A percentile compares a stretch with the other conserved stretches of the same genome.
These are phyloP conservation scores for Syngnathus acus DNA, from an alignment of 2,797 vertebrate species.

Conservation along the genomic window DNA sequence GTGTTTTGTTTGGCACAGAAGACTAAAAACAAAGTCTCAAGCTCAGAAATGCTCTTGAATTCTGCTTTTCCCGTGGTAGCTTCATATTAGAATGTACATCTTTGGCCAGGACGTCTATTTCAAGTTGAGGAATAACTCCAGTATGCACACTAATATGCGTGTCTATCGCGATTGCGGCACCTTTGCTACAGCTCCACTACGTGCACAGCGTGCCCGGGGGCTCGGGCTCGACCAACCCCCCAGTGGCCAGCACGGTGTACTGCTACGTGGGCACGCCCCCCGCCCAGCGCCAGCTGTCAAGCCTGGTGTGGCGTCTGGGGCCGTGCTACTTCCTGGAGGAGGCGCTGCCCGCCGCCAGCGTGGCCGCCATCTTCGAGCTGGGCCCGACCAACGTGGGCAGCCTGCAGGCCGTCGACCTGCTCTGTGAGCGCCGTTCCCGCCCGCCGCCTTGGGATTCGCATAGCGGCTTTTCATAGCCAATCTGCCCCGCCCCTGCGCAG, in stretches of 20 bases:
- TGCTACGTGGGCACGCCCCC: conserved; percentile 88
- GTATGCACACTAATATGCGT: too few species aligned
- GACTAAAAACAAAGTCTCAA: too few species aligned
- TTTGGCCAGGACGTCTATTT: too few species aligned
- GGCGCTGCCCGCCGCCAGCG: conserved; percentile 80
- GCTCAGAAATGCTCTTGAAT: too few species aligned
- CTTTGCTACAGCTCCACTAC: conserved; percentile 82
- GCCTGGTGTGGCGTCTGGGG: conserved; percentile 89
- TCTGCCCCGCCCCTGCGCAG: conserved; percentile 45
- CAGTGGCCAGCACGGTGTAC: conserved; percentile 89
- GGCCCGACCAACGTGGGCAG: conserved; percentile 91
- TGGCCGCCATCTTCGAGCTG: conserved; percentile 85
- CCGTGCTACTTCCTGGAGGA: conserved; percentile 95
- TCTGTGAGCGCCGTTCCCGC: conserved; percentile 65
- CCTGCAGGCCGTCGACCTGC: conserved; percentile 88
- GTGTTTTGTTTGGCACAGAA: too few species aligned
- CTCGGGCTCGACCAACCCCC: conserved; percentile 87
- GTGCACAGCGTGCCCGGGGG: conserved; percentile 88
- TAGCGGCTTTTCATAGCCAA: not conserved
- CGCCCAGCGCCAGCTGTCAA: conserved; percentile 86
- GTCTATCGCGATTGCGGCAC: too few species aligned
- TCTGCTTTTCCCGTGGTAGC: too few species aligned
- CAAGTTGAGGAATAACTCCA: too few species aligned
- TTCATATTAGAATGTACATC: too few species aligned
- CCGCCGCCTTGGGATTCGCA: not conserved